These are phyloP conservation scores for Onychostruthus taczanowskii DNA, from an alignment of 2,113 vertebrate genomes.

Conservation along the genomic window DNA sequence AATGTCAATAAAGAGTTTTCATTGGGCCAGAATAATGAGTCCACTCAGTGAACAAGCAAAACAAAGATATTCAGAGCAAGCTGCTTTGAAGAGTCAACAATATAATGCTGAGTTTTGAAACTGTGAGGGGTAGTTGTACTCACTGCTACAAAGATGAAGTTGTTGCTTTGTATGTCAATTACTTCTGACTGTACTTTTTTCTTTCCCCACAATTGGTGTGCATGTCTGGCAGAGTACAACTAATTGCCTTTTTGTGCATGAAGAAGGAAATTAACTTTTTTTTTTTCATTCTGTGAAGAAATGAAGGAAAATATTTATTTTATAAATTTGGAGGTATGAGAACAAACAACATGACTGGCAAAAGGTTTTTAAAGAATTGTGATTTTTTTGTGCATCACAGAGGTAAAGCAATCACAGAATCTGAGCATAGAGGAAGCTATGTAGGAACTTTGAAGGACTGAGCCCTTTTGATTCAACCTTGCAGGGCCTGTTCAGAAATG, in stretches of 20 bases:
- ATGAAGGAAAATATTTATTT: background rate
- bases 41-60: background rate
- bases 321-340: background rate
- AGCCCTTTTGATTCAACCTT: background rate
- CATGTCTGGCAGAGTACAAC: background rate
- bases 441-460: background rate
- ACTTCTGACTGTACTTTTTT: background rate
- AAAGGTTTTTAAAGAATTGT: background rate
- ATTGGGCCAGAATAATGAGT: background rate
- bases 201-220: background rate
- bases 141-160: background rate
- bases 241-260: background rate
- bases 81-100: background rate
- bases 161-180: background rate
- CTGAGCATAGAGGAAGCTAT: background rate
- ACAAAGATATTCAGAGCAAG: background rate
- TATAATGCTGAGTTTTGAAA: background rate
- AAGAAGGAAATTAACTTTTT: background rate
- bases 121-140: background rate
- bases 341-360: background rate
- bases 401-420: background rate
- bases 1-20: background rate
- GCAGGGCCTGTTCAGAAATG: background rate
- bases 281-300: background rate
- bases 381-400: background rate